Evolutionary conservation across 2,113 vertebrate species (phyloP).

Genomic region (Camelus bactrianus): DNA sequence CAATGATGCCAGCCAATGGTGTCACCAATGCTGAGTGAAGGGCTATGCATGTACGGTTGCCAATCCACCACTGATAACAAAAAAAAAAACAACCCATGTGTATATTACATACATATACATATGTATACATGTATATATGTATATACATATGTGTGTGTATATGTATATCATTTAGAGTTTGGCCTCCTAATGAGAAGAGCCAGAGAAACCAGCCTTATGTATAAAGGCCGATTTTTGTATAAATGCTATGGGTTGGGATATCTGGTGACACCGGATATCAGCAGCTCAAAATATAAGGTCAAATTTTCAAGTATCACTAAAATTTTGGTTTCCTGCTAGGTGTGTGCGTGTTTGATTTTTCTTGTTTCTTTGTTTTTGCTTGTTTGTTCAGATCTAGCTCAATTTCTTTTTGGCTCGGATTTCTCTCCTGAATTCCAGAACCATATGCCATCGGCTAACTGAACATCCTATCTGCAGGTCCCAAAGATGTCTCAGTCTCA

Average conservation of each 20-base stretch:
- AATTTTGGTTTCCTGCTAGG: background rate
- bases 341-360: background rate
- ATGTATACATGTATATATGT: background rate
- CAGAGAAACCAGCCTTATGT: background rate
- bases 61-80: background rate
- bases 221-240: background rate
- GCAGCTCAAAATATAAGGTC: background rate
- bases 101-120: no score
- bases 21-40: background rate
- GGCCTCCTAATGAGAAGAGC: background rate
- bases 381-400: background rate
- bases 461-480: background rate
- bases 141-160: background rate
- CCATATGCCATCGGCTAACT: background rate
- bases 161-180: background rate
- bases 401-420: background rate
- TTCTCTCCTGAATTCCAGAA: background rate
- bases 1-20: background rate
- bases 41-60: background rate
- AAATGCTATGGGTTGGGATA: background rate
- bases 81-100: background rate
- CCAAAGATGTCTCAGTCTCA: background rate
- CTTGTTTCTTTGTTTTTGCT: background rate
- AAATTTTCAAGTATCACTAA: constrained; percentile 17
- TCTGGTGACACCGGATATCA: background rate